Conservation (phyloP, 35 echinoderm and acorn worm genomes). For the Amphiura filiformis region DNA sequence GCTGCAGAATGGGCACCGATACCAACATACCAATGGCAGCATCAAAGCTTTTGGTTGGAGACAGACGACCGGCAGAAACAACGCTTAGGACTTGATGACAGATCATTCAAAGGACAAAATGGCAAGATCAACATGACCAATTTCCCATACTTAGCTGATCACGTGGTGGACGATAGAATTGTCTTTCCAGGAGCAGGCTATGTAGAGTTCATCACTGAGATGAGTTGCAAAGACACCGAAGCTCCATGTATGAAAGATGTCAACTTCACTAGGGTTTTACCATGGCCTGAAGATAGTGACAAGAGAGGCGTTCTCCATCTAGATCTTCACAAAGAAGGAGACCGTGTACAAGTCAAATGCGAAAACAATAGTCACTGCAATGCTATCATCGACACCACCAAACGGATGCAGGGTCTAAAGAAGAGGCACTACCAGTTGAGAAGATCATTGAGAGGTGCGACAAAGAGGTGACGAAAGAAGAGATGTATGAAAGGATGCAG, state of each 20-base stretch:
- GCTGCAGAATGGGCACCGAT: slow-evolving; percentile 57
- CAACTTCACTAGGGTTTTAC: slow-evolving; percentile 31
- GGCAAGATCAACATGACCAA: slow-evolving; percentile 65
- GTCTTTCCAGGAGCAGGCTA: slow-evolving; percentile 74
- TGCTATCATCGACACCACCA: too few species aligned
- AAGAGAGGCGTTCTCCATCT: slow-evolving; percentile 42
- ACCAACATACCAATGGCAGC: slow-evolving; percentile 85
- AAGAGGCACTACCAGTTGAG: slow-evolving; percentile 4
- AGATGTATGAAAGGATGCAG: slow-evolving; percentile 52
- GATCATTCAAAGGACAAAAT: slow-evolving; percentile 86
- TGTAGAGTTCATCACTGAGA: slow-evolving; percentile 67
- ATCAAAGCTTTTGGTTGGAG: slow-evolving; percentile 65
- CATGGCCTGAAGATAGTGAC: slow-evolving; percentile 64
- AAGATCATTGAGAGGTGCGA: slow-evolving; percentile 33
- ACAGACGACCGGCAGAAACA: slow-evolving; percentile 71
- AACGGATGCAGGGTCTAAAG: slow-evolving; percentile 8
- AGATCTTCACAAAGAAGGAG: slow-evolving; percentile 48
- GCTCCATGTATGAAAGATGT: slow-evolving; percentile 41
- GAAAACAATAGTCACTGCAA: slow-evolving; percentile 13
- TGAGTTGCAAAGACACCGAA: slow-evolving; percentile 10
- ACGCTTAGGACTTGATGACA: slow-evolving; percentile 83
- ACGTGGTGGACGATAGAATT: slow-evolving; percentile 40
- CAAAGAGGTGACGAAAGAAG: slow-evolving; percentile 29
- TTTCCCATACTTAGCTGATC: slow-evolving; percentile 74
- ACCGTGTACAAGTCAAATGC: slow-evolving; percentile 39